These are phyloP conservation scores for Cynoglossus semilaevis DNA, from an alignment of 2,113 vertebrate species.

Conservation along the genomic window DNA sequence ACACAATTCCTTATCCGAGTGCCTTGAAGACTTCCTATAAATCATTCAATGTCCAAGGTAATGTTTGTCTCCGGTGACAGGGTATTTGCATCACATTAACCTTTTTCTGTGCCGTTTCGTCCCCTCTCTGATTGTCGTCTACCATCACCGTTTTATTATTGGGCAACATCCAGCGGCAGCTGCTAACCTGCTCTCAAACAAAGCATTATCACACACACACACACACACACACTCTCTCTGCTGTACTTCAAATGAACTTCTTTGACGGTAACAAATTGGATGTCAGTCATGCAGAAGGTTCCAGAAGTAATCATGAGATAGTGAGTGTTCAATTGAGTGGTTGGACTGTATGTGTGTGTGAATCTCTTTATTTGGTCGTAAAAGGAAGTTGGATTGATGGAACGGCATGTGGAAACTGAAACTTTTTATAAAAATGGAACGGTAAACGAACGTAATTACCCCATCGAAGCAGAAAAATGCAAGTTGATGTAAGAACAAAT, in stretches of 20 bases:
- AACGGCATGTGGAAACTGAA: conserved; percentile 9
- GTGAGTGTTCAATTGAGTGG: not conserved
- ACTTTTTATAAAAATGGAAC: too few relatives aligned
- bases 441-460: too few relatives aligned
- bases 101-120: conserved; percentile 7
- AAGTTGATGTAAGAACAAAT: too few relatives aligned
- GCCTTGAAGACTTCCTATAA: not conserved
- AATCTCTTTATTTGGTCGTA: too few relatives aligned
- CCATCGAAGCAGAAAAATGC: too few relatives aligned
- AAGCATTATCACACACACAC: conserved; percentile 36
- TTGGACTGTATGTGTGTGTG: not conserved
- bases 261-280: conserved; percentile 27
- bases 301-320: conserved; percentile 32
- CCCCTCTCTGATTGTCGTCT: conserved; percentile 4
- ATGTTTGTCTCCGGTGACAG: conserved; percentile 1
- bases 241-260: conserved; percentile 58
- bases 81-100: conserved; percentile 3
- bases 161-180: conserved; percentile 12
- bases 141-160: conserved; percentile 10
- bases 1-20: not conserved
- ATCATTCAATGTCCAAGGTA: conserved; percentile 2
- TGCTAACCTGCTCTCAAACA: conserved; percentile 27
- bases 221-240: conserved; percentile 41
- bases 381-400: conserved; percentile 5
- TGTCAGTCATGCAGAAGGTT: conserved; percentile 46